Evolutionary conservation across 2,888 invertebrate genomes (phyloP), one percentile per base, ranked within the genome.

Genomic region (Latrodectus hesperus): DNA sequence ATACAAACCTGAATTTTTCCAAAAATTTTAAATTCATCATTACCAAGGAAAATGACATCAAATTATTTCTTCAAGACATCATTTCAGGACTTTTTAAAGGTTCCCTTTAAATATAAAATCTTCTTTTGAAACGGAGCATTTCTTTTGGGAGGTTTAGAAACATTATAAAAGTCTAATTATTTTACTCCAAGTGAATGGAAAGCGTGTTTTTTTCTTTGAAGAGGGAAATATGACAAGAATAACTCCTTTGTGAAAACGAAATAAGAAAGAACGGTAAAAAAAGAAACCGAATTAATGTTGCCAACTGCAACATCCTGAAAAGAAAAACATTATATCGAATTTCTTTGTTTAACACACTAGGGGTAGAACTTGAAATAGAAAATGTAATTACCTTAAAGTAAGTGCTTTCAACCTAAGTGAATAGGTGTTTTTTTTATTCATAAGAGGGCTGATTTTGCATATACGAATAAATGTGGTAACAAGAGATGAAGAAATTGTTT

Each of bases 351-450:
- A 55, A 74, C n/a, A 38, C 60, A 52, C 53, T 55, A 9, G 74
- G 26, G 55, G 60, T 14, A 14, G 12, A 22, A 5, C 2, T 60
- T 14, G 55, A n/a, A 74, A 38, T 26, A 74, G 60, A 60, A 74
- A 74, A 60, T 26, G 60, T 55, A 74, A 74, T 74, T 74, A 74
- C 74, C 9, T 26, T 26, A 26, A 74, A 74, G 74, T 60, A 60
- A 74, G 60, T 38, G 38, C 55, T 60, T 74, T 9, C 22, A 14
- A 55, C 55, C 60, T 55, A 55, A 55, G 60, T 74, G 60, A 60
- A 26, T 74, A 16, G 12, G 16, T 38, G 1, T 38, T 74, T 74
- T 17, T 60, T 55, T 55, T 16, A 55, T 16, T 26, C 26, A 14
- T 16, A 74, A 14, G 38, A 5, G 12, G 74, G 55, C 9, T 60